phyloP scores from a whole-genome alignment of 2,113 vertebrate species.

The Raja brachyura region DNA sequence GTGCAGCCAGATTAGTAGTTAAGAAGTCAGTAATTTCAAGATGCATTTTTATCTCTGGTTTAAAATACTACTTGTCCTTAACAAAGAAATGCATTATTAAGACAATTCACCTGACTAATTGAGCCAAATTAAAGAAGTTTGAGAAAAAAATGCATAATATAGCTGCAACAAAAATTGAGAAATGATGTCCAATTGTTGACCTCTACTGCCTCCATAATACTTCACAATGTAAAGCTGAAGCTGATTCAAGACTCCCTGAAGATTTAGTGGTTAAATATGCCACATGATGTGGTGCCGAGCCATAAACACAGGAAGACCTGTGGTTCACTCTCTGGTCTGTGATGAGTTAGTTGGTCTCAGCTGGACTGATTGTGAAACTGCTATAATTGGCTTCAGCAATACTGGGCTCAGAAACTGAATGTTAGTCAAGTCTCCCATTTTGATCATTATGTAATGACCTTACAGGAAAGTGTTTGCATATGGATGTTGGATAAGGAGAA shows the following conservation, averaged over 20 bases:
- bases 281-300: background rate
- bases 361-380: background rate
- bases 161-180: background rate
- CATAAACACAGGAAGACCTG: conserved; percentile 25
- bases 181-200: background rate
- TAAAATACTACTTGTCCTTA: background rate
- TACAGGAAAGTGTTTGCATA: background rate
- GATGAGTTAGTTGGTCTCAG: conserved; percentile 8
- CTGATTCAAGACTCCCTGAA: background rate
- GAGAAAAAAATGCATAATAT: background rate
- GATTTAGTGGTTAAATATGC: conserved; percentile 8
- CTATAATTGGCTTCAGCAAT: conserved; percentile 13
- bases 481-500: background rate
- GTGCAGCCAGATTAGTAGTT: background rate
- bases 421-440: background rate
- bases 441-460: conserved; percentile 11
- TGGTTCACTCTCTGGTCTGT: background rate
- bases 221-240: conserved; percentile 18
- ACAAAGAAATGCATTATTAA: background rate
- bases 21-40: background rate
- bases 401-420: background rate
- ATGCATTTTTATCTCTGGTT: background rate
- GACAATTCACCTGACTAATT: background rate
- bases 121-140: background rate
- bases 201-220: background rate